Conservation (phyloP, 2,888 invertebrate species). For the Erannis defoliaria region DNA sequence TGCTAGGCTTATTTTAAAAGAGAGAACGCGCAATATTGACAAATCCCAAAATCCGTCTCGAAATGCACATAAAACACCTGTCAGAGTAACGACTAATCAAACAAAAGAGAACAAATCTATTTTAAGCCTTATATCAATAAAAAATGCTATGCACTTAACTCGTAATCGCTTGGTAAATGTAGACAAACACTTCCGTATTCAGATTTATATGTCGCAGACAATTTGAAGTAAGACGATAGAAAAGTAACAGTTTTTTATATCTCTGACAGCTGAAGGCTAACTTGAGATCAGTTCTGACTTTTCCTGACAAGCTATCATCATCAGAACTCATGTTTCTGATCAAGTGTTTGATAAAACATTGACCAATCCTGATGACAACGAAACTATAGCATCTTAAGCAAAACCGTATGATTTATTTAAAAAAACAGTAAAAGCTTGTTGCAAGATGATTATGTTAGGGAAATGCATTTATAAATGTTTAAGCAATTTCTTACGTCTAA, state of each 20-base stretch:
- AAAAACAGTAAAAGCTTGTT: too few species aligned
- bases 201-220: conserved; percentile 15
- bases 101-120: conserved; percentile 11
- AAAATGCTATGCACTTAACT: conserved; percentile 11
- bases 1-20: not conserved
- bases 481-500: too few species aligned
- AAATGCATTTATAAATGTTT: too few species aligned
- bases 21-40: not conserved
- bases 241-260: conserved; percentile 15
- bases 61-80: not conserved
- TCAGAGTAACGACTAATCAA: not conserved
- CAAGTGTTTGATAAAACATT: conserved; percentile 2
- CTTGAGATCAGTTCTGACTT: conserved; percentile 5
- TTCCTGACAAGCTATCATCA: conserved; percentile 12
- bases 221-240: conserved; percentile 5
- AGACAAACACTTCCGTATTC: conserved; percentile 20
- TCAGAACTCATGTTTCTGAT: conserved; percentile 6
- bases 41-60: not conserved
- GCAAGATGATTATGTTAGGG: too few species aligned
- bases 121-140: conserved; percentile 8
- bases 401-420: too few species aligned
- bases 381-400: not conserved
- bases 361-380: not conserved
- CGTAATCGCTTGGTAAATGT: conserved; percentile 18
- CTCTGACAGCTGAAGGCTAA: conserved; percentile 21